A percentile compares a stretch with the other conserved stretches of the same genome.
Conservation (phyloP, 2,797 vertebrate species). For the Chaetodon trifasciatus region DNA sequence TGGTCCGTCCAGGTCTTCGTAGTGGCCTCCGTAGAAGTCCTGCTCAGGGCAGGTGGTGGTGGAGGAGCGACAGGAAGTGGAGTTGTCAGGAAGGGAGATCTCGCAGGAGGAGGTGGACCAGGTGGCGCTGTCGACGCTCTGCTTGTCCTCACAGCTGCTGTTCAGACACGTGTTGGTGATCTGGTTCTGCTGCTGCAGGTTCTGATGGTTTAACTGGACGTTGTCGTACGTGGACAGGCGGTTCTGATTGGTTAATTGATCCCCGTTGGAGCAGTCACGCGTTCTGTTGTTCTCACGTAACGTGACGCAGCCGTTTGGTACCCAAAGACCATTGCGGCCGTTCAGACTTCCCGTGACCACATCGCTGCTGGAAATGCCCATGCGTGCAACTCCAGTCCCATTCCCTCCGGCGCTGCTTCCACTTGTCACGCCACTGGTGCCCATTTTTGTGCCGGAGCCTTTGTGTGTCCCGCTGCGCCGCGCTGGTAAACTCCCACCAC, state of each 20-base stretch:
- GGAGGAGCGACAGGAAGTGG: slow-evolving; percentile 96
- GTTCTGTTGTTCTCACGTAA: slow-evolving; percentile 89
- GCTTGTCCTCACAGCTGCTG: slow-evolving; percentile 94
- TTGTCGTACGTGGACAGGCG: slow-evolving; percentile 98
- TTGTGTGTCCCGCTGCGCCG: slow-evolving; percentile 90
- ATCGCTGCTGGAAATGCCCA: slow-evolving; percentile 91
- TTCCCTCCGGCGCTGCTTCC: slow-evolving; percentile 77
- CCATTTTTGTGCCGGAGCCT: slow-evolving; percentile 94
- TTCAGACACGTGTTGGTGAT: slow-evolving; percentile 72
- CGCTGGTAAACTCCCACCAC: slow-evolving; percentile 83
- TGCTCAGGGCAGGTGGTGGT: slow-evolving; percentile 97
- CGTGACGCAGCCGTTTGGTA: slow-evolving; percentile 90
- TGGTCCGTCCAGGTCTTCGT: slow-evolving; percentile 91
- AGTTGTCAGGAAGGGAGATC: slow-evolving; percentile 97
- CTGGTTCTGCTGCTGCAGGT: slow-evolving; percentile 77
- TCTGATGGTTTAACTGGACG: slow-evolving; percentile 92
- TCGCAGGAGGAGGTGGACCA: slow-evolving; percentile 99
- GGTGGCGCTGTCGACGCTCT: slow-evolving; percentile 97
- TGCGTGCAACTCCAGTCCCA: slow-evolving; percentile 79
- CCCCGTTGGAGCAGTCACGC: slow-evolving; percentile 80
- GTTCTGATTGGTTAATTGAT: slow-evolving; percentile 88
- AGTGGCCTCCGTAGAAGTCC: slow-evolving; percentile 91
- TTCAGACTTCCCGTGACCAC: slow-evolving; percentile 81
- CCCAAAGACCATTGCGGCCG: slow-evolving; percentile 86
- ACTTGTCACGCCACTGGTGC: slow-evolving; percentile 90